Conservation (phyloP, 2,113 vertebrate species). For the Hippocampus barbouri region DNA sequence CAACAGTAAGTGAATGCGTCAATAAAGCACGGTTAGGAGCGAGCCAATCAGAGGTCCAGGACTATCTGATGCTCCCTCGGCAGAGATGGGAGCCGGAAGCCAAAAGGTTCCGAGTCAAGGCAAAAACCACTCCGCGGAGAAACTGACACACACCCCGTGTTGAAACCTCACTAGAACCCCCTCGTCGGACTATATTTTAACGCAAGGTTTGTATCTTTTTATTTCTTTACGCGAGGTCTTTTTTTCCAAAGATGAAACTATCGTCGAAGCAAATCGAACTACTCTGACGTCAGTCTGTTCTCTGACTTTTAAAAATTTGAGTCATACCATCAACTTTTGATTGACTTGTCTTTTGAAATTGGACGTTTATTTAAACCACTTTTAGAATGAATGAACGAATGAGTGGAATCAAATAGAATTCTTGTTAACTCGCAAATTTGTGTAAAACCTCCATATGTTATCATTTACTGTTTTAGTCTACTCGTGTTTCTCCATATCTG, state of each 20-base stretch:
- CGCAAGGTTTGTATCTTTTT: conserved; percentile 21
- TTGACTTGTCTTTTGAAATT: too few species aligned
- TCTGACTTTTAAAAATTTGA: neutral
- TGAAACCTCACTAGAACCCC: neutral
- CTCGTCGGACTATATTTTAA: neutral
- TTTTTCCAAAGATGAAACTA: neutral
- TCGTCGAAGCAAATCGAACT: conserved; percentile 16
- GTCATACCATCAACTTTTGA: neutral
- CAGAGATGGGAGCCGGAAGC: conserved; percentile 46
- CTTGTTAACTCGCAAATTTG: neutral
- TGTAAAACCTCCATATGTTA: neutral
- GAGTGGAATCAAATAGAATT: conserved; percentile 26
- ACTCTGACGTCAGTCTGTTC: neutral
- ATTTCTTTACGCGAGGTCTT: neutral
- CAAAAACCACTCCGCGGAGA: neutral
- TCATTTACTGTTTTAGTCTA: neutral
- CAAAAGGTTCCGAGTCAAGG: conserved; percentile 35
- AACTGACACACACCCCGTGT: neutral
- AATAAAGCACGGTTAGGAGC: conserved; percentile 26
- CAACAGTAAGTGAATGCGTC: conserved; percentile 26
- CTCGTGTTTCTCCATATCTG: neutral
- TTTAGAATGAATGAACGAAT: neutral
- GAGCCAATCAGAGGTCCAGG: conserved; percentile 53
- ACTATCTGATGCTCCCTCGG: conserved; percentile 51
- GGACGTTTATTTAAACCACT: neutral